Conservation (phyloP, 1,140 invertebrate species). For the Drosophila malerkotliana region DNA sequence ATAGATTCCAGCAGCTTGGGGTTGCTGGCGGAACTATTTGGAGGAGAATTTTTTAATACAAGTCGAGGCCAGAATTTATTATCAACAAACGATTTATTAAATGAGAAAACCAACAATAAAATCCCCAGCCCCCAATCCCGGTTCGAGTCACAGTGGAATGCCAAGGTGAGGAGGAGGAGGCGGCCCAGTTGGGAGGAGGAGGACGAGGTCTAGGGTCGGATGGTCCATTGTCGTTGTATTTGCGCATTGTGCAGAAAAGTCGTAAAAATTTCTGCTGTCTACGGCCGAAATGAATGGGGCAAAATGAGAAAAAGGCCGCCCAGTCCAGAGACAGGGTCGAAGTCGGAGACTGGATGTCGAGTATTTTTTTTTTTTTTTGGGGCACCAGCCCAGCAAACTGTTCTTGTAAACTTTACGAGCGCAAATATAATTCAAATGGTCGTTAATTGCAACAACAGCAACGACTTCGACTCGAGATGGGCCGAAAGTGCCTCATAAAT, state of each 20-base stretch:
- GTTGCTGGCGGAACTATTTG: slow-evolving; percentile 18
- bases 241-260: slow-evolving; percentile 80
- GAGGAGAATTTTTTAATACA: slow-evolving; percentile 66
- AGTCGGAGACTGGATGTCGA: neutral
- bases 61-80: slow-evolving; percentile 56
- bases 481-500: slow-evolving; percentile 76
- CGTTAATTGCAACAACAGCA: slow-evolving; percentile 81
- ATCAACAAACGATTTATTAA: slow-evolving; percentile 79
- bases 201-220: slow-evolving; percentile 21
- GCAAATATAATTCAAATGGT: slow-evolving; percentile 83
- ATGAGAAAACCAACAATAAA: slow-evolving; percentile 69
- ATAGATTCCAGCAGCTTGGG: too few species aligned
- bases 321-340: neutral
- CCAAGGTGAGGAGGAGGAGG: slow-evolving; percentile 9
- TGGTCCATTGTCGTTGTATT: slow-evolving; percentile 75
- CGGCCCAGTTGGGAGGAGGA: neutral
- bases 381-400: slow-evolving; percentile 55
- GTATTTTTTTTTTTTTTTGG: neutral
- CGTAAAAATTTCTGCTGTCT: slow-evolving; percentile 81
- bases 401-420: slow-evolving; percentile 83
- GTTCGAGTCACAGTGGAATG: slow-evolving; percentile 25
- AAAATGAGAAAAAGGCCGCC: slow-evolving; percentile 27
- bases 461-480: slow-evolving; percentile 57
- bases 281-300: slow-evolving; percentile 67
- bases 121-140: slow-evolving; percentile 26